Conservation (phyloP, 2,113 vertebrate species). For the Chelonoidis abingdonii region DNA sequence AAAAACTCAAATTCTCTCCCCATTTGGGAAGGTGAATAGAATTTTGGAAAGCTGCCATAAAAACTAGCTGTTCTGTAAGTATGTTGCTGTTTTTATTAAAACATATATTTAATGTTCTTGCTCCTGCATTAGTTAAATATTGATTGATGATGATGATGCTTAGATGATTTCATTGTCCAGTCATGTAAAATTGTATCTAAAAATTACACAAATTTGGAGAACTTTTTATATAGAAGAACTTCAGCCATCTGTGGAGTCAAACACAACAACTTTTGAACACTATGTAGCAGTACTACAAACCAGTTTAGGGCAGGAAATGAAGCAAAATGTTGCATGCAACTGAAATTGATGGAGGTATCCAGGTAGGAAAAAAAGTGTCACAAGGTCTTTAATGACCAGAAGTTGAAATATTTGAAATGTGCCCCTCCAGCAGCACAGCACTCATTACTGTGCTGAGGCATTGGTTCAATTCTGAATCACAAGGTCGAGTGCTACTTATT, state of each 20-base stretch:
- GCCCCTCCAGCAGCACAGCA: neutral
- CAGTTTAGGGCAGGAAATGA: neutral
- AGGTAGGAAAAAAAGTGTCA: neutral
- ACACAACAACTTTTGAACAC: neutral
- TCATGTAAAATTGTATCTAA: neutral
- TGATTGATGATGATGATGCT: slow-evolving; percentile 8
- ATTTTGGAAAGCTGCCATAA: neutral
- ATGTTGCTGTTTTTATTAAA: slow-evolving; percentile 3
- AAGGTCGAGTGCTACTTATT: neutral
- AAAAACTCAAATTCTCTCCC: neutral
- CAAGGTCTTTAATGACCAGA: neutral
- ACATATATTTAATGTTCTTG: neutral
- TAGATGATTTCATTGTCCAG: neutral
- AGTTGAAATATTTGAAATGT: neutral
- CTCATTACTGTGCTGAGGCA: neutral
- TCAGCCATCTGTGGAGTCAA: neutral
- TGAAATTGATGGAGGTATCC: neutral
- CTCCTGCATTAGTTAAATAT: neutral
- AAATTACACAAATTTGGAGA: neutral
- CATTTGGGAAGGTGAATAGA: neutral
- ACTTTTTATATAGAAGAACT: neutral
- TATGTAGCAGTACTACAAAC: neutral
- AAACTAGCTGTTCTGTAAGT: neutral
- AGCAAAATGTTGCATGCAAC: neutral
- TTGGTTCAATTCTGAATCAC: neutral